Conservation (phyloP, 2,888 invertebrate species). For the Sphinx pinastri region DNA sequence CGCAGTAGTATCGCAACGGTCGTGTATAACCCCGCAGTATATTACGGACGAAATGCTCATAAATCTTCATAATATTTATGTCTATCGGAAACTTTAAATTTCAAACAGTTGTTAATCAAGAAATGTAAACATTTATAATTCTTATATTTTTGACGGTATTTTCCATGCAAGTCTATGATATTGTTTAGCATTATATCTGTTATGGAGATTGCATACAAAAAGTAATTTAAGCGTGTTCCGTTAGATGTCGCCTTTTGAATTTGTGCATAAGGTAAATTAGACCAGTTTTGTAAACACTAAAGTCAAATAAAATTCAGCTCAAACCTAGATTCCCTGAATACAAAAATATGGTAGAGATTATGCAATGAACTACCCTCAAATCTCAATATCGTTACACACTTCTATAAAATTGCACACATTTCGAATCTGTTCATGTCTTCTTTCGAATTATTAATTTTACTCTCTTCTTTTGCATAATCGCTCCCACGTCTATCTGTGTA, state of each 20-base stretch:
- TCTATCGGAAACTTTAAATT: neutral
- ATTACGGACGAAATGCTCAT: neutral
- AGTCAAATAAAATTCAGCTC: neutral
- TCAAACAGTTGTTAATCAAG: neutral
- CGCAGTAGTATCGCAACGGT: neutral
- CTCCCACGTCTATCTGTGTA: constrained; percentile 1
- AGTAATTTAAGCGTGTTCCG: too few species aligned
- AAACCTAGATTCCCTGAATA: neutral
- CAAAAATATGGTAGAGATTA: constrained; percentile 13
- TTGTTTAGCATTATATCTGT: too few species aligned
- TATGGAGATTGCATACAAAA: too few species aligned
- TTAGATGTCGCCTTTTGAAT: too few species aligned
- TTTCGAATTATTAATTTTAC: neutral
- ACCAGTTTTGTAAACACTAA: too few species aligned
- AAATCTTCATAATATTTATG: neutral
- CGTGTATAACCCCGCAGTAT: neutral
- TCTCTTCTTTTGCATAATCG: constrained; percentile 5
- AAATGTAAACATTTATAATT: neutral
- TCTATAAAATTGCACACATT: neutral
- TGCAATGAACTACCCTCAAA: neutral
- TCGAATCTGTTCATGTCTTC: neutral
- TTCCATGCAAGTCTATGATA: neutral
- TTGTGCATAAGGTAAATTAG: too few species aligned
- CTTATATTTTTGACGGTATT: neutral
- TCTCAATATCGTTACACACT: neutral